A percentile compares a stretch with the other conserved stretches of the same genome.
These are phyloP conservation scores for Molossus alvarezi DNA, from an alignment of 2,797 vertebrate genomes.

Conservation along the genomic window DNA sequence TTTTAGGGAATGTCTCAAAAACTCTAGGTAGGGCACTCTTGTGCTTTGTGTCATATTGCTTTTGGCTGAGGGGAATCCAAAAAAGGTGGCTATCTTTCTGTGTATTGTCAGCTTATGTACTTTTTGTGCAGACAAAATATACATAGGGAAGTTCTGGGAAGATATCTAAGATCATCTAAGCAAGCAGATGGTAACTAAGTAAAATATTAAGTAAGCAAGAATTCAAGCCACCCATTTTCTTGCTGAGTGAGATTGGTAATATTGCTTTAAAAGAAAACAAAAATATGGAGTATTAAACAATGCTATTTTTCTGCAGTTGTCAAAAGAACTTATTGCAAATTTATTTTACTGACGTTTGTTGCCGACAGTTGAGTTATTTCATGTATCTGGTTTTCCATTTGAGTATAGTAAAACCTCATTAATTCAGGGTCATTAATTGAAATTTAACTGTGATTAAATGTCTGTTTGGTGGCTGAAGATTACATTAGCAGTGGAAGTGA, in stretches of 20 bases:
- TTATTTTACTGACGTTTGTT: slow-evolving; percentile 65
- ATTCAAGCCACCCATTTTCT: slow-evolving; percentile 37
- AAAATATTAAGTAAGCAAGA: slow-evolving; percentile 21
- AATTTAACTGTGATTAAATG: slow-evolving; percentile 27
- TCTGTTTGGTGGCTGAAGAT: slow-evolving; percentile 61
- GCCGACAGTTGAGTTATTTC: background rate
- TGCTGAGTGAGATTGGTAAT: background rate
- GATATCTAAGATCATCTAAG: background rate
- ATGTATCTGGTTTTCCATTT: slow-evolving; percentile 40
- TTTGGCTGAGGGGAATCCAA: background rate
- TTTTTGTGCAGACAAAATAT: background rate
- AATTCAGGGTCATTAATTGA: slow-evolving; percentile 48
- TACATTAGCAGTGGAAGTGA: background rate
- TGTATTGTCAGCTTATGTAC: background rate
- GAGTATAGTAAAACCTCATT: slow-evolving; percentile 48
- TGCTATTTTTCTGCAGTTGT: background rate
- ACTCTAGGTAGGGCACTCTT: background rate
- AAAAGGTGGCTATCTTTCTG: background rate
- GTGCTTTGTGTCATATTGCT: slow-evolving; percentile 15
- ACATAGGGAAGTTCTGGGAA: slow-evolving; percentile 7
- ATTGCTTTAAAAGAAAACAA: slow-evolving; percentile 30
- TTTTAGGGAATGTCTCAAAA: slow-evolving; percentile 46
- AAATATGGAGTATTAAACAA: slow-evolving; percentile 10
- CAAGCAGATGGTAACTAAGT: slow-evolving; percentile 8
- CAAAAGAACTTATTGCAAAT: slow-evolving; percentile 62